Conservation (phyloP, 2,113 vertebrate genomes). For the Vulpes lagopus region DNA sequence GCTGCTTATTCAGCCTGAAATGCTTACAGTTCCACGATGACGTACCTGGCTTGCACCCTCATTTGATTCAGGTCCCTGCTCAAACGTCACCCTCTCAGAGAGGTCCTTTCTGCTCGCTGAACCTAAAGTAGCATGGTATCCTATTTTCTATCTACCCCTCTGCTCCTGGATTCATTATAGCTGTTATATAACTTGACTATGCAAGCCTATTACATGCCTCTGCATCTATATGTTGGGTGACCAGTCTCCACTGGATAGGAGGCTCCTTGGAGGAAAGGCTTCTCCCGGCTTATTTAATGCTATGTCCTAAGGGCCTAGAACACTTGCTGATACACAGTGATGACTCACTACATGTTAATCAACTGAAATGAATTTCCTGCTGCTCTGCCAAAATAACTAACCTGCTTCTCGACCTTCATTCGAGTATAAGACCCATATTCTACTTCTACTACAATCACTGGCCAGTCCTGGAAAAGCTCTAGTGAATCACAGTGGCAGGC, state of each 20-base stretch:
- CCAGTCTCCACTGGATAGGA: neutral
- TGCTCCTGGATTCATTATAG: neutral
- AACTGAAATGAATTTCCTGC: neutral
- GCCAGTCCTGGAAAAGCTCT: neutral
- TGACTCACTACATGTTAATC: neutral
- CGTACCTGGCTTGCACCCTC: neutral
- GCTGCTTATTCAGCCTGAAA: neutral
- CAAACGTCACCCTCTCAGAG: neutral
- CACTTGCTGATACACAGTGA: neutral
- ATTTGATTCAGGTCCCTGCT: neutral
- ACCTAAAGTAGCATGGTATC: rapidly evolving
- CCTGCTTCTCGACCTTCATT: neutral
- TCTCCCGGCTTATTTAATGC: neutral
- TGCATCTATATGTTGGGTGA: neutral
- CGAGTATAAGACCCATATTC: neutral
- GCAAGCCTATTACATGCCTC: neutral
- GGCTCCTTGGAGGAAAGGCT: neutral
- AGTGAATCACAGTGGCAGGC: neutral
- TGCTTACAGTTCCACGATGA: neutral
- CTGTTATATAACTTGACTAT: neutral
- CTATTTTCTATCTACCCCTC: neutral
- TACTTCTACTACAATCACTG: neutral
- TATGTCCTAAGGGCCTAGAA: neutral
- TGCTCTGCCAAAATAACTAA: neutral
- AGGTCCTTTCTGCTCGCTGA: neutral